phyloP scores from a whole-genome alignment of 1,140 invertebrate genomes.

The Tetragonula clypearis region DNA sequence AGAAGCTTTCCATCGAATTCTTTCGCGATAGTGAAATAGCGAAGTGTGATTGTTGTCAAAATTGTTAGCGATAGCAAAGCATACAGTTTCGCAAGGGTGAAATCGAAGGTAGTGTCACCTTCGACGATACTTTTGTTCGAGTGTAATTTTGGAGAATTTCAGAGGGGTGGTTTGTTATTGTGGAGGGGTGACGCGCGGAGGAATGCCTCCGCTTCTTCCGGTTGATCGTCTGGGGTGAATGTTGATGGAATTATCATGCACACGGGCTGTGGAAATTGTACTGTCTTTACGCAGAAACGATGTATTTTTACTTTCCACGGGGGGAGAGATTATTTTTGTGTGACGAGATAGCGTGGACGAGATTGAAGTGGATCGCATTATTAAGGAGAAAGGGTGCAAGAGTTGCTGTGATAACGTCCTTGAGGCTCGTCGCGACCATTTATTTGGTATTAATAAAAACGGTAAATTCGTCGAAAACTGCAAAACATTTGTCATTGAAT shows the following conservation, averaged over 20 bases:
- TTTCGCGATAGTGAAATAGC: too few species aligned
- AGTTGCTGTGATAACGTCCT: too few species aligned
- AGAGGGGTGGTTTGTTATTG: background rate
- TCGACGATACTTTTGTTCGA: too few species aligned
- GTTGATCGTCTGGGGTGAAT: background rate
- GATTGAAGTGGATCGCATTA: conserved; percentile 1
- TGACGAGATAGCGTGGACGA: too few species aligned
- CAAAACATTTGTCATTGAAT: too few species aligned
- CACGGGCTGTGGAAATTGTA: background rate
- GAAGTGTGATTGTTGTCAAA: background rate
- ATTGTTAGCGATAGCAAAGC: background rate
- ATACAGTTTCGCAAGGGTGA: background rate
- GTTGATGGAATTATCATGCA: background rate
- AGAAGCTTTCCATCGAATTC: too few species aligned
- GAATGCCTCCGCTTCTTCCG: background rate
- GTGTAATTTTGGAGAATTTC: background rate
- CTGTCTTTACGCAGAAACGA: background rate
- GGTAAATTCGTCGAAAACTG: too few species aligned
- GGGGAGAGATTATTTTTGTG: conserved; percentile 2
- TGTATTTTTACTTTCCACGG: background rate
- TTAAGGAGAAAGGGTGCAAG: background rate
- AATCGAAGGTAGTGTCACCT: background rate
- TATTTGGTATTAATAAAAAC: background rate
- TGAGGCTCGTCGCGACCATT: background rate
- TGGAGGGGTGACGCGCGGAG: too few species aligned